Evolutionary conservation across 2,888 invertebrate species (phyloP), one percentile per base, ranked within the genome.

Genomic region (Meteorus colon): DNA sequence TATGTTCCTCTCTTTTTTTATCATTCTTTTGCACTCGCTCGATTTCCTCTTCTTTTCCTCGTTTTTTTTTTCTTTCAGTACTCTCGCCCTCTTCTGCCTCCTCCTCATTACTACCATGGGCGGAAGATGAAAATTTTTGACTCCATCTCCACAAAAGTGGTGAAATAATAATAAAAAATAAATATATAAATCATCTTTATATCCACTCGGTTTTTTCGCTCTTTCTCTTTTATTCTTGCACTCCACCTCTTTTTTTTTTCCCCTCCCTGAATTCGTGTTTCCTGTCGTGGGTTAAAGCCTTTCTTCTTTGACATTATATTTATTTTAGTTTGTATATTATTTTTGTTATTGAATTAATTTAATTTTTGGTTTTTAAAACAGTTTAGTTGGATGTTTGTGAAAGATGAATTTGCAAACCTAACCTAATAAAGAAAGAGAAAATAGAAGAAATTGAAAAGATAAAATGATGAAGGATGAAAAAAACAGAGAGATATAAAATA

Each of bases 11-110:
- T 71, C 66, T 51, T 41, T 34, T 48, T 77, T 41, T 69, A 70
- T 75, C 69, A 74, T 69, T 75, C 74, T 45, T 72, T 62, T 27
- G 76, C 70, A 73, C 75, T 55, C 41, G 10, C 48, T 24, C 73
- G 34, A 65, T 69, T 34, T 19, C 72, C 31, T 45, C 68, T 41
- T 63, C 72, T 19, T 66, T 74, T 12, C n/a, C 29, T 34, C 1
- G 8, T 8, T 73, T 73, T 69, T 75, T 51, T 48, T 62, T 45
- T 72, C 55, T 68, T 72, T 37, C 74, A 69, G 8, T 34, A 27
- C 29, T 31, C 16, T 31, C 59, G 14, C 65, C 65, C 51, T 34
- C 29, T 65, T 51, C 10, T 31, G 37, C 24, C 59, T 8, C 41
- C 51, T 48, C 67, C 3, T 66, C 60, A 62, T 51, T 62, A 48